Evolutionary conservation across 2,888 invertebrate genomes (phyloP).

Genomic region (Glyphotaelius pellucidus): DNA sequence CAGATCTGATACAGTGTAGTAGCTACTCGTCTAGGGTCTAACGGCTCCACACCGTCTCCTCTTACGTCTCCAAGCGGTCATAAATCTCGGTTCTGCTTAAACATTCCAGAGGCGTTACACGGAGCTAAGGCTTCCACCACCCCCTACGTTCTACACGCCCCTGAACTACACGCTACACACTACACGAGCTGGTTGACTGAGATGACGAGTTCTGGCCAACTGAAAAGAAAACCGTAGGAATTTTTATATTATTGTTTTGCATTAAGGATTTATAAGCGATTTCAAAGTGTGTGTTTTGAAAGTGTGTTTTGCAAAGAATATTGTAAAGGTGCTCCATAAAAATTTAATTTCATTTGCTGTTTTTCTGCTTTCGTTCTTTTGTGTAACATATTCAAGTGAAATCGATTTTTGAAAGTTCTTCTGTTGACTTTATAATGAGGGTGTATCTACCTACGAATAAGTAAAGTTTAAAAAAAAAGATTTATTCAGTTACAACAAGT

Average conservation of each 20-base stretch:
- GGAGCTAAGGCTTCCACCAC: neutral
- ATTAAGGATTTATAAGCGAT: neutral
- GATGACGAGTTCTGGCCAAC: neutral
- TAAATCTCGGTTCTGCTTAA: slow-evolving; percentile 21
- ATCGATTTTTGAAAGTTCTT: no score
- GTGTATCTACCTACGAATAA: no score
- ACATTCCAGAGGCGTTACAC: slow-evolving; percentile 10
- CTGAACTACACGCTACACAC: neutral
- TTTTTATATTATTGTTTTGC: neutral
- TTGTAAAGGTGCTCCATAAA: neutral
- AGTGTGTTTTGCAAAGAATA: neutral
- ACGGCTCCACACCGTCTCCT: slow-evolving; percentile 2
- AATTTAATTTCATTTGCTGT: neutral
- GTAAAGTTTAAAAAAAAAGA: no score
- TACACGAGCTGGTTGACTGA: neutral
- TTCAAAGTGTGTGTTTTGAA: neutral
- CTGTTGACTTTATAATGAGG: no score
- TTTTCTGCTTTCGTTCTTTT: no score
- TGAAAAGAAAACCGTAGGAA: neutral
- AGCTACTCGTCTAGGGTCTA: neutral
- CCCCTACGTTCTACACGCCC: neutral
- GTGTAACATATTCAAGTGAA: no score
- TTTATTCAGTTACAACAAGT: no score
- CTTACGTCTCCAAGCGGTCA: slow-evolving; percentile 13
- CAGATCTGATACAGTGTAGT: neutral